phyloP scores from a whole-genome alignment of 2,888 invertebrate genomes.

The Antheraea assamensis region DNA sequence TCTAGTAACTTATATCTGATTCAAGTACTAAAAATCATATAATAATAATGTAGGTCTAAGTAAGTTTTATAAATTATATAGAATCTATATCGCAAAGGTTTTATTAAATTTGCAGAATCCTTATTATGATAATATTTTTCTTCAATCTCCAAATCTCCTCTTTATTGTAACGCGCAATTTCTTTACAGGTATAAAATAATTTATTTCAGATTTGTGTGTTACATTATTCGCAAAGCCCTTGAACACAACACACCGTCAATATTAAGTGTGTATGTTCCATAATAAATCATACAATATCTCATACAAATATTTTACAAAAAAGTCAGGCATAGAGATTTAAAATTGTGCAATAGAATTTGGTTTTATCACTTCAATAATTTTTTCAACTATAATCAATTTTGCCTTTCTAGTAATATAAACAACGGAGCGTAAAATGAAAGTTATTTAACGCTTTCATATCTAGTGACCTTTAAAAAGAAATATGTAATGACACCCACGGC shows the following conservation, averaged over 20 bases:
- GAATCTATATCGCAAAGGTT: neutral
- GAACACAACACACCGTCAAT: neutral
- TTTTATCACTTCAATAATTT: neutral
- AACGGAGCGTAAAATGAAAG: neutral
- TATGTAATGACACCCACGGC: neutral
- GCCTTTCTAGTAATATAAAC: neutral
- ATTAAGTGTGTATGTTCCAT: neutral
- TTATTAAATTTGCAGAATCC: neutral
- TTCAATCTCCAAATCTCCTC: neutral
- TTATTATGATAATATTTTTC: neutral
- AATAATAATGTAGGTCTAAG: neutral
- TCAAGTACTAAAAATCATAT: neutral
- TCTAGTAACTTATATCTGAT: neutral
- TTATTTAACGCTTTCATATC: neutral
- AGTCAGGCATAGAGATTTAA: neutral
- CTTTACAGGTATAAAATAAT: neutral
- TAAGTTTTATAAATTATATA: neutral
- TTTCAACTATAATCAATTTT: neutral
- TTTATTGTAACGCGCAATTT: neutral
- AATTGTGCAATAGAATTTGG: neutral
- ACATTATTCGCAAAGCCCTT: neutral
- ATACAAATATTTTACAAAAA: neutral
- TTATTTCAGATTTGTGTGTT: neutral
- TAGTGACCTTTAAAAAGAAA: neutral
- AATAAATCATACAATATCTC: neutral